Conservation (phyloP, 2,797 vertebrate genomes). For the Bradypodion pumilum region DNA sequence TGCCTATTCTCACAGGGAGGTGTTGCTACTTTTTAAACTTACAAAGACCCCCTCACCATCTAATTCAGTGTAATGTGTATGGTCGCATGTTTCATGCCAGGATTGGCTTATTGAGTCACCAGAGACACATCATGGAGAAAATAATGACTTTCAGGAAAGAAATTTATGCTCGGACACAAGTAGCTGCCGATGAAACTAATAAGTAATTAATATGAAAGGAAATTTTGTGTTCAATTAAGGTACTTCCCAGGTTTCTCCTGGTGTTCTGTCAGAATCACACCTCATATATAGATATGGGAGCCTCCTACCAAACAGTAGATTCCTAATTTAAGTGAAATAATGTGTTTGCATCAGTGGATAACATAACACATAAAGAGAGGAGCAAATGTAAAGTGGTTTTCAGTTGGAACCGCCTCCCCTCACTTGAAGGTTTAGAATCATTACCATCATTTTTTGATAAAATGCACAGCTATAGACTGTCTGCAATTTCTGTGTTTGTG, state of each 20-base stretch:
- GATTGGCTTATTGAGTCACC: too few relatives aligned
- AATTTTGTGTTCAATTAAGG: not conserved
- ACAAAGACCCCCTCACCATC: too few relatives aligned
- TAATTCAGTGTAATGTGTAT: too few relatives aligned
- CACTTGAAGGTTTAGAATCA: conserved; percentile 81
- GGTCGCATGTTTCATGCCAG: too few relatives aligned
- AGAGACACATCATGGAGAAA: too few relatives aligned
- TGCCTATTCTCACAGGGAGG: not conserved
- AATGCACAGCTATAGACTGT: conserved; percentile 71
- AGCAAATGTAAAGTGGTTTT: conserved; percentile 93
- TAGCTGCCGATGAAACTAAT: too few relatives aligned
- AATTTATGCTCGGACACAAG: too few relatives aligned
- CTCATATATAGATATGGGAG: conserved; percentile 81
- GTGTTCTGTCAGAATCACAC: conserved; percentile 70
- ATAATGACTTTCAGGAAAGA: too few relatives aligned
- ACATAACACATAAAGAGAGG: conserved; percentile 85
- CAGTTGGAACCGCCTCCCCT: conserved; percentile 67
- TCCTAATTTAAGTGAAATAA: conserved; percentile 86
- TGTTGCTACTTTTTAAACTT: conserved; percentile 29
- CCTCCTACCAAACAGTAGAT: conserved; percentile 83
- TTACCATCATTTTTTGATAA: conserved; percentile 75
- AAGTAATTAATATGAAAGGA: conserved; percentile 49
- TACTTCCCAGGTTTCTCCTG: not conserved
- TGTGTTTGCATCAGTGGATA: conserved; percentile 86
- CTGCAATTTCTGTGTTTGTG: conserved; percentile 45